These are phyloP conservation scores for Xestia c-nigrum DNA, from an alignment of 2,888 invertebrate genomes.

Conservation along the genomic window DNA sequence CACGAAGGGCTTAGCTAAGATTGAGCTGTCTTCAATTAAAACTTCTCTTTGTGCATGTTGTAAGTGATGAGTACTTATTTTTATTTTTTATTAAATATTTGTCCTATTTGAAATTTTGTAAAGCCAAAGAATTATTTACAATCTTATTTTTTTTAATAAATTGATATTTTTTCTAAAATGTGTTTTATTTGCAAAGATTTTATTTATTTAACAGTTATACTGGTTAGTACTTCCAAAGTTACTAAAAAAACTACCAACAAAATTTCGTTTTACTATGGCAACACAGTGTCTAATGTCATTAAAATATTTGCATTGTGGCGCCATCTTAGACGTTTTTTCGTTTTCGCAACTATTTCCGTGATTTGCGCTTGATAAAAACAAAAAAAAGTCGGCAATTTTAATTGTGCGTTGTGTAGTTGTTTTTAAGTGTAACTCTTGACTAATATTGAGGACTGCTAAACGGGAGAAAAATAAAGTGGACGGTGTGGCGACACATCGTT, in stretches of 20 bases:
- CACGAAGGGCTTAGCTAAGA: not conserved
- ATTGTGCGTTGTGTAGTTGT: constrained; percentile 66
- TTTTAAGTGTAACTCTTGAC: constrained; percentile 58
- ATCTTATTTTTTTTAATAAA: constrained; percentile 26
- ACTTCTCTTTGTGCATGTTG: constrained; percentile 9
- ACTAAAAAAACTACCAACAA: constrained; percentile 31
- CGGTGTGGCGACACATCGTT: constrained; percentile 64
- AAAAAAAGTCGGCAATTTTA: constrained; percentile 63
- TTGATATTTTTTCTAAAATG: constrained; percentile 19
- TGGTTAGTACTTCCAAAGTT: no score
- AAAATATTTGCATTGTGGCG: constrained; percentile 68
- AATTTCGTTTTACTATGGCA: constrained; percentile 34
- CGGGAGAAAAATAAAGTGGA: constrained; percentile 34
- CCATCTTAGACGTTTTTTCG: constrained; percentile 70
- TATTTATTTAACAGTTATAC: no score
- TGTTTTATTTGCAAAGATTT: constrained; percentile 19
- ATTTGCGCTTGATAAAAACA: constrained; percentile 71
- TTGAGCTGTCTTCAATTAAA: not conserved
- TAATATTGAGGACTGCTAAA: constrained; percentile 30
- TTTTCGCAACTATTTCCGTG: constrained; percentile 72
- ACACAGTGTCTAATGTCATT: constrained; percentile 60
- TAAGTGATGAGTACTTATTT: not conserved
- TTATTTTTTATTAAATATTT: not conserved
- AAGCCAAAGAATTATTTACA: constrained; percentile 33
- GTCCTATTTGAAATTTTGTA: constrained; percentile 2